These are phyloP conservation scores for Neodiprion pinetum DNA, from an alignment of 1,140 invertebrate species.

Conservation along the genomic window DNA sequence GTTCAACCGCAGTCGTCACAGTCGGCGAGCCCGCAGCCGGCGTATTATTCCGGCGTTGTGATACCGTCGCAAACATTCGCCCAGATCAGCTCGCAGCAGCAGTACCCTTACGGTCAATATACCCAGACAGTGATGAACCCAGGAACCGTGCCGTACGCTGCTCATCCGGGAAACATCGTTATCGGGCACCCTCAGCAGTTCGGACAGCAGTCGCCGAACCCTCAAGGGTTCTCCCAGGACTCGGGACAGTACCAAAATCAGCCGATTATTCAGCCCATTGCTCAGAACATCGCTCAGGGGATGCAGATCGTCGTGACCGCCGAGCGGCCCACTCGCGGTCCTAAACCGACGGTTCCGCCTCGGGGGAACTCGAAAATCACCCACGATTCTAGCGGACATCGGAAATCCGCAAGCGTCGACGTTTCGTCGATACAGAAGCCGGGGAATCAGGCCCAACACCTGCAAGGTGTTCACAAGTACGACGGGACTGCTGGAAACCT, in stretches of 20 bases:
- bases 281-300: slow-evolving; percentile 49
- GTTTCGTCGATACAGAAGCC: slow-evolving; percentile 33
- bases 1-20: slow-evolving; percentile 50
- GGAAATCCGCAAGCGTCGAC: slow-evolving; percentile 49
- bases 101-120: slow-evolving; percentile 54
- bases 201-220: slow-evolving; percentile 53
- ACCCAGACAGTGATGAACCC: slow-evolving; percentile 55
- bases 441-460: slow-evolving; percentile 1
- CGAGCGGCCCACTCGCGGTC: slow-evolving; percentile 48
- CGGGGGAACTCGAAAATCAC: slow-evolving; percentile 59
- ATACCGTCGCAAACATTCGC: slow-evolving; percentile 45
- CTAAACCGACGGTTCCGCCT: slow-evolving; percentile 58
- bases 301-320: slow-evolving; percentile 32
- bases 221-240: slow-evolving; percentile 56
- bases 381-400: slow-evolving; percentile 44
- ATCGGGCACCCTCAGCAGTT: slow-evolving; percentile 51
- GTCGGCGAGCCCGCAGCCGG: slow-evolving; percentile 50
- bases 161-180: slow-evolving; percentile 32
- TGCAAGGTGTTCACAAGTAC: background rate
- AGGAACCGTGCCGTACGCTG: slow-evolving; percentile 41
- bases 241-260: slow-evolving; percentile 53
- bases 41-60: slow-evolving; percentile 48
- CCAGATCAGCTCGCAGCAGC: slow-evolving; percentile 44
- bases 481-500: slow-evolving; percentile 23
- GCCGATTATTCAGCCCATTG: slow-evolving; percentile 58